Evolutionary conservation across 2,797 vertebrate species (phyloP), one percentile per base, ranked within the genome.

Genomic region (Muraenolepis orangiensis): DNA sequence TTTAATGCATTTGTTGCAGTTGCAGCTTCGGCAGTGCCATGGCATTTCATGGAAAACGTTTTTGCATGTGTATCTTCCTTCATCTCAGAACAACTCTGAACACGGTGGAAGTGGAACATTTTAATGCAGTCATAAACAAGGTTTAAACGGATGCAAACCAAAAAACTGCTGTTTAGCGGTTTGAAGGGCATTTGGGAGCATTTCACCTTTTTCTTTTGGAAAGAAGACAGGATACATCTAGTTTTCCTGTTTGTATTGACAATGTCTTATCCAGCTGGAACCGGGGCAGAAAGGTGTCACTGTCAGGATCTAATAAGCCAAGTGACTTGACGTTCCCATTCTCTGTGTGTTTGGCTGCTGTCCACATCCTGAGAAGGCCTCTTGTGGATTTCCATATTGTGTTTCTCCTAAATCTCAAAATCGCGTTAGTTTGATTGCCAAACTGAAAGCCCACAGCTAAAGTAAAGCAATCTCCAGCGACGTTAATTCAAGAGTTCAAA

Each of bases 341-440:
- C 75, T 51, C 67, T 76, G 31, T 16, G 57, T 32, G 12, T 70
- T 81, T 20, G 14, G 57, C 67, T 75, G 16, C n/a, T 10, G 66
- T 70, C 31, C 71, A 73, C 51, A 46, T 51, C 57, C 8, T 42
- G 38, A 18, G 28, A 64, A 31, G n/a, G 36, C 71, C 38, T 57
- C 20, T 30, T 42, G 13, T 57, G 66, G 70, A 73, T 70, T n/a
- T 14, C 18, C 71, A 81, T 71, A 78, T 75, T 71, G 32, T 64
- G 71, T 69, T 74, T 57, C 71, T 68, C 71, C 38, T 67, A 68
- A 78, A 77, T 46, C 46, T 72, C 73, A 73, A 34, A 71, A 78
- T 71, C 38, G 68, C 64, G 73, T 78, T 42, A 74, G 73, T 23
- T 72, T 78, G 28, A 67, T 57, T 68, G 70, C 64, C 26, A 51